Evolutionary conservation across 2,113 vertebrate genomes (phyloP).

Genomic region (Pseudopipra pipra): DNA sequence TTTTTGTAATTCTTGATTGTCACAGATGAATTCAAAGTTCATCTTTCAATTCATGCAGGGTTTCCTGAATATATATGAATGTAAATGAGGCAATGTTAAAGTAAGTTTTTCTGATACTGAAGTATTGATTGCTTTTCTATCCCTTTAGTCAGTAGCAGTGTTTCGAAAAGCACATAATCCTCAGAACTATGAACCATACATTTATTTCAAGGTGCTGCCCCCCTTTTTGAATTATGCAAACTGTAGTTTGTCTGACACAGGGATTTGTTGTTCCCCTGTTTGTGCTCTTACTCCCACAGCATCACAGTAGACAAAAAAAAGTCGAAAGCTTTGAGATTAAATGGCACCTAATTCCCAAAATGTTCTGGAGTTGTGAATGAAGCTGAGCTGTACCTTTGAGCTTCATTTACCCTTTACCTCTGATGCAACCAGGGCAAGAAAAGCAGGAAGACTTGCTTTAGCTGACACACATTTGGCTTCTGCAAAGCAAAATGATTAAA

Average conservation of each 20-base stretch:
- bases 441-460: neutral
- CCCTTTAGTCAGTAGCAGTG: neutral
- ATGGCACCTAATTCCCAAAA: neutral
- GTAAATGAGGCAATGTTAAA: neutral
- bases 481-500: slow-evolving; percentile 1
- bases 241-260: neutral
- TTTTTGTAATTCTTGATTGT: neutral
- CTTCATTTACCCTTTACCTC: neutral
- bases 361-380: neutral
- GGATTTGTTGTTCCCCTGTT: neutral
- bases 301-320: neutral
- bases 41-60: neutral
- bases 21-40: neutral
- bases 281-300: neutral
- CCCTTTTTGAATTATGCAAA: neutral
- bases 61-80: neutral
- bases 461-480: neutral
- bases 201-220: neutral
- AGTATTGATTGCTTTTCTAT: neutral
- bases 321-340: neutral
- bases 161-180: neutral
- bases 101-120: neutral
- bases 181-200: neutral
- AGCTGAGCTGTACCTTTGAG: neutral
- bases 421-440: neutral